Evolutionary conservation across 2,888 invertebrate species (phyloP), one percentile per base, ranked within the genome.

Genomic region (Spodoptera exigua): DNA sequence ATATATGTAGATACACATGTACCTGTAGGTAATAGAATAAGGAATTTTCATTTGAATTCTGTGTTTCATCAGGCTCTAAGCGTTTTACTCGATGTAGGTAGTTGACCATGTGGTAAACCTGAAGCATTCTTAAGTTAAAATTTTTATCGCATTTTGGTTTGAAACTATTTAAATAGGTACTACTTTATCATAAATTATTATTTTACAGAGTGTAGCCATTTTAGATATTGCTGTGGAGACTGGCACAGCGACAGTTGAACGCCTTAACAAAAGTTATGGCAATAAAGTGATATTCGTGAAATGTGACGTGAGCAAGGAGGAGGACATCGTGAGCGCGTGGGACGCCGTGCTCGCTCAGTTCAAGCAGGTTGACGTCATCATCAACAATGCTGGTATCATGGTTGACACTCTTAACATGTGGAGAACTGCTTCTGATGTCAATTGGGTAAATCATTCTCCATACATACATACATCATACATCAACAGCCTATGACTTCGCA

Each of bases 331-430:
- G 1, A 64, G 55, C 0, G 80, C 83, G 1, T 87, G 87, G 56
- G 69, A 84, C 2, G 54, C 78, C 52, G 81, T 84, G 12, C 45
- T 85, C 11, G 60, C 58, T 1, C 63, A 68, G 41, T 81, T 84
- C 36, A 70, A 80, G 37, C 79, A 71, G 21, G 61, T 88, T 16
- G 87, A 89, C 37, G 85, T 89, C 32, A 71, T 88, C 34, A 75
- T 89, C 40, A 89, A 89, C 65, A 87, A 89, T 61, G 88, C 89
- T 21, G 88, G 88, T 0, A 80, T 88, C 34, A 83, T 89, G 82
- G 76, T 74, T 41, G 87, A 89, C 57, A 45, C 80, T 0, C 80
- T 83, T 0, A 16, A 64, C 3, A 3, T 76, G 2, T 87, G 85
- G 85, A 83, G 85, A 46, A 84, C 74, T 11, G 77, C 87, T 2